A percentile compares a stretch with the other conserved stretches of the same genome.
Conservation (phyloP, 2,113 vertebrate species). For the Chaetodon trifascialis region DNA sequence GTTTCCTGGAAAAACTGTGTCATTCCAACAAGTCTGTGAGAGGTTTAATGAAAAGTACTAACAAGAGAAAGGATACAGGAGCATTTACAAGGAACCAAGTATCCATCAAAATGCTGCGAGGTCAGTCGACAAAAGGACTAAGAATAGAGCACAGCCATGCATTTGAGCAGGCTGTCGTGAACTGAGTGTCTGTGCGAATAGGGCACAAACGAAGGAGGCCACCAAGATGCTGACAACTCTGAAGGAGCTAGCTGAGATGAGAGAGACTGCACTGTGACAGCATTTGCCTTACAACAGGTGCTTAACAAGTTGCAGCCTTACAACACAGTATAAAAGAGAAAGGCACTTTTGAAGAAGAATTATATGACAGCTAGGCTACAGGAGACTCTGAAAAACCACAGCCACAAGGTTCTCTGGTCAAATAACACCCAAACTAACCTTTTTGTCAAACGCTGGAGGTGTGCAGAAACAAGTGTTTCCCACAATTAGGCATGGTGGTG, state of each 20-base stretch:
- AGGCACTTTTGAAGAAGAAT: background rate
- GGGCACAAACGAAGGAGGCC: background rate
- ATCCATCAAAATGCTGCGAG: background rate
- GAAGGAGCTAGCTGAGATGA: background rate
- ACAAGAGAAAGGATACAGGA: background rate
- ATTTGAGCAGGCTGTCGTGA: slow-evolving; percentile 7
- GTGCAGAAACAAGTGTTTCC: background rate
- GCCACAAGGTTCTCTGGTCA: background rate
- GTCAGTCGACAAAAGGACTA: too few species aligned
- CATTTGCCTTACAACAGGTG: background rate
- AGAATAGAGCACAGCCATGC: background rate
- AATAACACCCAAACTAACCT: background rate
- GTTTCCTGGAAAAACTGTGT: background rate
- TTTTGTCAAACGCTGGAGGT: background rate
- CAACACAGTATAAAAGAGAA: background rate
- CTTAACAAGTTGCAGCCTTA: background rate
- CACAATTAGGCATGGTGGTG: background rate
- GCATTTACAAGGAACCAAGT: background rate
- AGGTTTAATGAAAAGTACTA: background rate
- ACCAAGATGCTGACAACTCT: background rate
- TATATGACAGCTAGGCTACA: background rate
- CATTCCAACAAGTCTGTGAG: background rate
- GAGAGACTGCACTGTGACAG: background rate
- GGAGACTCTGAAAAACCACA: background rate
- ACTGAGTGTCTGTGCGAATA: background rate